phyloP scores from a whole-genome alignment of 1,140 invertebrate species.

The Listronotus bonariensis region DNA sequence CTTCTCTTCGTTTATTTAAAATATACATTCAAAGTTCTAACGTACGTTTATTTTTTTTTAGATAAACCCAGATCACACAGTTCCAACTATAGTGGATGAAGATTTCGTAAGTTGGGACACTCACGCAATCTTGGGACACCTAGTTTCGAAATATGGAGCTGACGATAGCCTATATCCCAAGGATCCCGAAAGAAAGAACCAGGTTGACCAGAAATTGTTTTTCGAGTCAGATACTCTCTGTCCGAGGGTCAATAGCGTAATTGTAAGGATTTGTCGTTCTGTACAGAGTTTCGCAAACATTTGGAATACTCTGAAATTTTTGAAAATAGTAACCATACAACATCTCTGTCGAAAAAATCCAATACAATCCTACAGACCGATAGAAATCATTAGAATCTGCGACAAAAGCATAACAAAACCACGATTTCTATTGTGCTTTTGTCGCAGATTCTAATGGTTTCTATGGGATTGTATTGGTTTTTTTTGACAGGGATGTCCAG shows the following conservation, averaged over 20 bases:
- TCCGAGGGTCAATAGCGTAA: constrained; percentile 51
- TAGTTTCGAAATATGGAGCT: constrained; percentile 63
- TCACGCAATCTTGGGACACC: constrained; percentile 63
- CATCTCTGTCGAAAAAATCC: no score
- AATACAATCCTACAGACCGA: no score
- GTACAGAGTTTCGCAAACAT: background rate
- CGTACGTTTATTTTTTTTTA: constrained; percentile 37
- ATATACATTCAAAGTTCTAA: no score
- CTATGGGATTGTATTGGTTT: no score
- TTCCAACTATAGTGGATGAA: constrained; percentile 70
- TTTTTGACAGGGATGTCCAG: no score
- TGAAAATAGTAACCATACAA: background rate
- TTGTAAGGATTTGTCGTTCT: constrained; percentile 46
- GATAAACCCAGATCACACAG: constrained; percentile 70
- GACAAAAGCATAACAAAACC: no score
- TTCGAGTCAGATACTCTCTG: constrained; percentile 61
- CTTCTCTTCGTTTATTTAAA: no score
- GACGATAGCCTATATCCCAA: constrained; percentile 65
- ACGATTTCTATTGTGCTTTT: no score
- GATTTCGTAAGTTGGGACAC: constrained; percentile 66
- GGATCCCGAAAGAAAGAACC: constrained; percentile 60
- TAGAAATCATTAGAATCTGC: no score
- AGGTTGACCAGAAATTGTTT: constrained; percentile 60
- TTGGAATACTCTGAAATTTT: background rate
- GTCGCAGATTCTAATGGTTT: no score